Conservation (phyloP, 2,113 vertebrate species). For the Eurypyga helias region DNA sequence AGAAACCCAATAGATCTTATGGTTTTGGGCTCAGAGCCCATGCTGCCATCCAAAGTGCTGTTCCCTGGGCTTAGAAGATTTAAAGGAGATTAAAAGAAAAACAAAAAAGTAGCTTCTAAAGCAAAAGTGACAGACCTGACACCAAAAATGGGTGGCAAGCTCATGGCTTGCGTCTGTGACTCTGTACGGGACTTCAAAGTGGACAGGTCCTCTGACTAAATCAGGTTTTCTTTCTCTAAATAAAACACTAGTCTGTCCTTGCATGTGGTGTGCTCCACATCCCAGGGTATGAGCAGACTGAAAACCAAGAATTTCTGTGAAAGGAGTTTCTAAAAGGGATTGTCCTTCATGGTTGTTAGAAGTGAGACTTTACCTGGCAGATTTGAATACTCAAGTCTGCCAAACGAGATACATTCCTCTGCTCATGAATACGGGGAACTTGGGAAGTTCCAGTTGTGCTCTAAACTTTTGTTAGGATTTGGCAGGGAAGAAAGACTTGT, state of each 20-base stretch:
- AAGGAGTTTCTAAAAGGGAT: background rate
- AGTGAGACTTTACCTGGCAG: background rate
- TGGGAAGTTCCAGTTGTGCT: background rate
- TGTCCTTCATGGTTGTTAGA: background rate
- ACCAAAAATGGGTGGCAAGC: background rate
- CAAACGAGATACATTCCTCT: rapidly evolving
- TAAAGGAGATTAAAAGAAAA: background rate
- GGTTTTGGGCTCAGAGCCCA: background rate
- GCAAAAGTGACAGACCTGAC: background rate
- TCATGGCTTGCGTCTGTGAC: rapidly evolving
- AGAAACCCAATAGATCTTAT: background rate
- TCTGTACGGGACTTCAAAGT: background rate
- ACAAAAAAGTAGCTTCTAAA: background rate
- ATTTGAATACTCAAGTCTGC: background rate
- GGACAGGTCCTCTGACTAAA: background rate
- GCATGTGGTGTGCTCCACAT: background rate
- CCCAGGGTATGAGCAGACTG: background rate
- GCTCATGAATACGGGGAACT: rapidly evolving
- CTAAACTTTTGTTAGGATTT: background rate
- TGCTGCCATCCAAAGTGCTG: rapidly evolving
- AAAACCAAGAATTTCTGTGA: background rate
- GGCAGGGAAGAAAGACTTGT: background rate
- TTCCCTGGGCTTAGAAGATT: background rate
- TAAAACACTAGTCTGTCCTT: background rate
- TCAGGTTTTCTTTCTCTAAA: background rate